Evolutionary conservation across 2,113 vertebrate genomes (phyloP), one percentile per base, ranked within the genome.

Genomic region (Serinus canaria): DNA sequence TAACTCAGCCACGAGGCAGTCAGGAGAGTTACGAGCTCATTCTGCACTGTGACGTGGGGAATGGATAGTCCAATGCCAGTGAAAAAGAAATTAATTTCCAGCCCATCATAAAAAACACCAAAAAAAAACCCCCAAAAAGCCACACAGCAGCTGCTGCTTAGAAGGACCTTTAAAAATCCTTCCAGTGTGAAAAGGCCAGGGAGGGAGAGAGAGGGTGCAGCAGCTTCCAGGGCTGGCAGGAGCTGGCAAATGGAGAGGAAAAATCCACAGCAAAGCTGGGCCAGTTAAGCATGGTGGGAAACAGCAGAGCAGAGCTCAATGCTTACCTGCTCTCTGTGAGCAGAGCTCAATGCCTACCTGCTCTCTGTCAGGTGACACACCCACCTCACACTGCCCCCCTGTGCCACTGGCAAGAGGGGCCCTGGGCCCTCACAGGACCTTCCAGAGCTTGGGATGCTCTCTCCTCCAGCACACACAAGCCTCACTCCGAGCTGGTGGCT

Each of bases 41-140:
- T 96, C 79, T 74, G 83, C 96, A 68, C 88, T 13, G 30, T 67
- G 88, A 88, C 58, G 3, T 31, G 64, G 55, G 73, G 95, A 97
- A 97, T 60, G 15, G 93, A 97, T 92, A 95, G 95, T 90, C 76
- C 79, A 88, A 28, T 2, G 5, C n/a, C 83, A 81, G 44, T 44
- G 63, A 83, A 88, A 89, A 91, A 95, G 83, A 95, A 97, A 97
- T 97, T 97, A 97, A 97, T 96, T 97, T 95, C 75, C 67, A 94
- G 56, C 69, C 94, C 89, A 89, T 94, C 95, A 97, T 95, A 96
- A 97, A 96, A 97, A 67, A 46, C 22, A 41, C 64, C 11, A 53
- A 67, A 89, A 95, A 41, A 96, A 97, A 67, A 43, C 19, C 59
- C 9, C 25, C 39, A 46, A 82, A 91, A 77, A 97, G 78, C 47